Percentiles rank a stretch among this genome's conserved stretches.
phyloP scores from a whole-genome alignment of 2,888 invertebrate genomes.

The Tetranychus truncatus region DNA sequence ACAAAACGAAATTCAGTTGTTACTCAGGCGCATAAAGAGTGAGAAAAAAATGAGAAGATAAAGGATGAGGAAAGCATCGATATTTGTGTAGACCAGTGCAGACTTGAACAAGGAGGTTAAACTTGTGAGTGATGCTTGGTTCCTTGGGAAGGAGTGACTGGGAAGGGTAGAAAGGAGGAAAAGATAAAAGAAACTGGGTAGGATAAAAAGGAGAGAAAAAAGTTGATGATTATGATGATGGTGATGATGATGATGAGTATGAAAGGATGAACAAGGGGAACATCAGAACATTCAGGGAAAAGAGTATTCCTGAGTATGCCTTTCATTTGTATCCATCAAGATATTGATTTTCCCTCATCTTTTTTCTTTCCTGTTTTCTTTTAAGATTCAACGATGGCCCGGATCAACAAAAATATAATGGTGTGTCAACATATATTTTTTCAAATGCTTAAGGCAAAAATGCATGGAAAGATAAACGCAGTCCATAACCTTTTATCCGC shows the following conservation, averaged over 20 bases:
- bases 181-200: neutral
- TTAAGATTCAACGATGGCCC: conserved; percentile 3
- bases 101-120: neutral
- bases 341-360: neutral
- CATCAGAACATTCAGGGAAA: neutral
- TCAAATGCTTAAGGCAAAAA: neutral
- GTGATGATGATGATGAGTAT: neutral
- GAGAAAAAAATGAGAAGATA: neutral
- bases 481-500: neutral
- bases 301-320: neutral
- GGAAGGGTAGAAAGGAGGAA: neutral
- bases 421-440: neutral
- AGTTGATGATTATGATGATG: conserved; percentile 6
- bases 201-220: neutral
- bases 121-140: neutral
- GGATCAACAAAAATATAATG: neutral
- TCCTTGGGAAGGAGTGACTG: conserved; percentile 2
- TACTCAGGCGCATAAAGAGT: neutral
- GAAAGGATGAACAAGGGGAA: conserved; percentile 2
- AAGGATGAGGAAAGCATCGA: neutral
- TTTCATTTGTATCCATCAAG: neutral
- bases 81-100: conserved; percentile 1
- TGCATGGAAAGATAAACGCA: no score
- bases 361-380: neutral
- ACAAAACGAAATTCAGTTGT: neutral